Evolutionary conservation across 2,888 invertebrate species (phyloP).

Genomic region (Notodonta ziczac): DNA sequence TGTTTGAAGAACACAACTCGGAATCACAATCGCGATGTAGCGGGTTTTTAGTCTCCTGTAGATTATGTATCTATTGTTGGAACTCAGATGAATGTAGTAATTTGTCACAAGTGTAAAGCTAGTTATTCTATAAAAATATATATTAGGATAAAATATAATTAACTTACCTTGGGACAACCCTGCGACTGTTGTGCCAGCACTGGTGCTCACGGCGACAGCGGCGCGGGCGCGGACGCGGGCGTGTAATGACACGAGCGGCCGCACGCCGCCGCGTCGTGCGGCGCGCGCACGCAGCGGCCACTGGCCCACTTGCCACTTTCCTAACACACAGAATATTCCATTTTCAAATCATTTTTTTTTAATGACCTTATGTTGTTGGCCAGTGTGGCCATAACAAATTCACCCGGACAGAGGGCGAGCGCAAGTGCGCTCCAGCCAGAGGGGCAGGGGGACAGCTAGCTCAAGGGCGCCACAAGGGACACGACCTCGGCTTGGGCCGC

Average conservation of each 20-base stretch:
- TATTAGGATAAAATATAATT: too few species aligned
- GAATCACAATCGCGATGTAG: slow-evolving; percentile 32
- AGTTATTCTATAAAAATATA: too few species aligned
- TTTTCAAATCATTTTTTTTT: background rate
- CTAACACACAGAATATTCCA: slow-evolving; percentile 1
- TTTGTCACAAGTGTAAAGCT: too few species aligned
- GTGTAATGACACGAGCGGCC: slow-evolving; percentile 47
- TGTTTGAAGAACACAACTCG: slow-evolving; percentile 28
- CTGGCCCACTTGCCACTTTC: slow-evolving; percentile 14
- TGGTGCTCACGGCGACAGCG: slow-evolving; percentile 42
- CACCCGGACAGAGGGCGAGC: too few species aligned
- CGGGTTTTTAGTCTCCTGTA: too few species aligned
- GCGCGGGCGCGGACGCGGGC: slow-evolving; percentile 31
- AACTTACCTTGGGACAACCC: slow-evolving; percentile 10
- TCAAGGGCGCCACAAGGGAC: too few species aligned
- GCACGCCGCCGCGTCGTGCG: slow-evolving; percentile 19
- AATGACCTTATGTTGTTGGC: too few species aligned
- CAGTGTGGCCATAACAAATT: too few species aligned
- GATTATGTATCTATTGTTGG: slow-evolving; percentile 23
- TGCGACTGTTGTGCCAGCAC: slow-evolving; percentile 34
- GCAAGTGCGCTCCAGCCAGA: too few species aligned
- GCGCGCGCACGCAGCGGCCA: slow-evolving; percentile 36
- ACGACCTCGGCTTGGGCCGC: too few species aligned
- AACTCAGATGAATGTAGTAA: background rate
- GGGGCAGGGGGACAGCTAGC: too few species aligned